Conservation (phyloP, 2,113 vertebrate genomes). For the Podilymbus podiceps region DNA sequence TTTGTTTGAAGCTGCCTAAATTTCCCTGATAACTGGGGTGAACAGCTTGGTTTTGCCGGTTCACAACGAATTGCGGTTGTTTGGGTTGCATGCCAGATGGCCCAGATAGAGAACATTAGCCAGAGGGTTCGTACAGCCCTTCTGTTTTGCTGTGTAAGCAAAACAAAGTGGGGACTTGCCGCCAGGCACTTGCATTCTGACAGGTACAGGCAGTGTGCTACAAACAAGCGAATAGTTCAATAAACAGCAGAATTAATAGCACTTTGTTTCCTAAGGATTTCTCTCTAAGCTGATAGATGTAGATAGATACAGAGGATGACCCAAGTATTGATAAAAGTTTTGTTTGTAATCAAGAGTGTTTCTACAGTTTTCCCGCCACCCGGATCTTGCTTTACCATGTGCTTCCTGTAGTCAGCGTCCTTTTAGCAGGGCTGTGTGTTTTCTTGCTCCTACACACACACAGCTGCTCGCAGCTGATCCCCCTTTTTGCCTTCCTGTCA, state of each 20-base stretch:
- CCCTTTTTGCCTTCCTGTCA: neutral
- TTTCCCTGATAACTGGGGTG: neutral
- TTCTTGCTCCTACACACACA: neutral
- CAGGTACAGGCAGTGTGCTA: neutral
- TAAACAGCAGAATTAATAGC: neutral
- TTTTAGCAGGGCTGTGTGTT: neutral
- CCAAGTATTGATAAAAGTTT: neutral
- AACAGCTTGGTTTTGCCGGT: neutral
- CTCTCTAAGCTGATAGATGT: neutral
- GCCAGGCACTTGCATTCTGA: neutral
- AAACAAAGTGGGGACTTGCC: neutral
- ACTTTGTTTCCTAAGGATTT: neutral
- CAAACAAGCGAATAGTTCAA: neutral
- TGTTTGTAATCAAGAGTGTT: neutral
- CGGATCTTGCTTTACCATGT: neutral
- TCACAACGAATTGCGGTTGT: neutral
- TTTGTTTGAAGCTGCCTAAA: neutral
- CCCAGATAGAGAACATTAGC: accelerated
- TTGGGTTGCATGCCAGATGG: neutral
- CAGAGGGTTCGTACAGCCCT: neutral
- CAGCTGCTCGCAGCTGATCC: neutral
- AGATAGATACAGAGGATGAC: neutral
- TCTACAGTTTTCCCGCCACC: neutral
- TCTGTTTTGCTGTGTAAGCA: neutral
- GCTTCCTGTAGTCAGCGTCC: neutral